Percentiles rank a stretch among this genome's conserved stretches.
Conservation (phyloP, 2,888 invertebrate genomes). For the Ptychoptera contaminata region DNA sequence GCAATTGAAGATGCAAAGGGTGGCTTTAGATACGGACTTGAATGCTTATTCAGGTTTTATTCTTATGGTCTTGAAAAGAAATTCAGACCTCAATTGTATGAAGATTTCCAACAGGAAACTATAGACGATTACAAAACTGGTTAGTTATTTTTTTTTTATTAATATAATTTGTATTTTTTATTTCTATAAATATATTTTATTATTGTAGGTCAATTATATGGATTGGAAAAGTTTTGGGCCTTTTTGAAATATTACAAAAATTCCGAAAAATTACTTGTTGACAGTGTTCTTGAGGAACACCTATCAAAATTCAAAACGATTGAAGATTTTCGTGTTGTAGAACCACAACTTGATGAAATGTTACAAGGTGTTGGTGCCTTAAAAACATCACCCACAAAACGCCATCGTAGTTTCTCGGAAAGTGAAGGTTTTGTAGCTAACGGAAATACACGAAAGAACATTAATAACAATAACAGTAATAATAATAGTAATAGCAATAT, state of each 20-base stretch:
- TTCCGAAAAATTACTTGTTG: slow-evolving; percentile 55
- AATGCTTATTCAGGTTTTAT: slow-evolving; percentile 87
- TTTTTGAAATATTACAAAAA: slow-evolving; percentile 93
- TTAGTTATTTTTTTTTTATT: slow-evolving; percentile 23
- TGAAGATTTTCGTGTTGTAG: slow-evolving; percentile 70
- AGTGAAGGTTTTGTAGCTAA: slow-evolving; percentile 33
- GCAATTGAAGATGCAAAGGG: slow-evolving; percentile 87
- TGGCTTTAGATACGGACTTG: slow-evolving; percentile 79
- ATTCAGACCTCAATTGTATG: slow-evolving; percentile 87
- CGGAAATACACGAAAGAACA: slow-evolving; percentile 14
- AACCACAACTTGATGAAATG: slow-evolving; percentile 46
- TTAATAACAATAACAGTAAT: slow-evolving; percentile 26
- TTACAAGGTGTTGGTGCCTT: slow-evolving; percentile 35
- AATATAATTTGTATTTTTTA: neutral
- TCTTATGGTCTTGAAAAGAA: slow-evolving; percentile 95
- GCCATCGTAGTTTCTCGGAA: slow-evolving; percentile 52
- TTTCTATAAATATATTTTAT: slow-evolving; percentile 4
- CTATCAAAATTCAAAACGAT: slow-evolving; percentile 69
- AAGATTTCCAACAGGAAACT: slow-evolving; percentile 91
- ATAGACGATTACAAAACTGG: slow-evolving; percentile 77
- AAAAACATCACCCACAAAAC: slow-evolving; percentile 33
- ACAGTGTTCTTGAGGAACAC: slow-evolving; percentile 52
- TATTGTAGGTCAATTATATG: slow-evolving; percentile 78
- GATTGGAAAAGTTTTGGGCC: slow-evolving; percentile 98
- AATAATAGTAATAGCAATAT: slow-evolving; percentile 13